phyloP scores from a whole-genome alignment of 1,140 invertebrate genomes.

The Diorhabda elongata region DNA sequence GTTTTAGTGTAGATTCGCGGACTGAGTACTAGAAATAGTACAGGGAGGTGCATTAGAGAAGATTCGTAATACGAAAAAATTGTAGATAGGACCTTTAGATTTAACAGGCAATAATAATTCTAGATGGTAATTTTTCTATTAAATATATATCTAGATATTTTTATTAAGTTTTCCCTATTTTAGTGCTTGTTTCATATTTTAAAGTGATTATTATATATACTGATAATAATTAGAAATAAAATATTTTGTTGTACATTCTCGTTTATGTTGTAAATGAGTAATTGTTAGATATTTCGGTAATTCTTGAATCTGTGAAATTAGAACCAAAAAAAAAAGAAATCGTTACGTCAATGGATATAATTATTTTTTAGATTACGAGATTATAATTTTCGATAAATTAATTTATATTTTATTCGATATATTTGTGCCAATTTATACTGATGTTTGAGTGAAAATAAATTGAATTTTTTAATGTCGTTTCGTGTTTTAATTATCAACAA shows the following conservation, averaged over 20 bases:
- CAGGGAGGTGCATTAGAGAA: not conserved
- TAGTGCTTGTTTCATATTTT: constrained; percentile 20
- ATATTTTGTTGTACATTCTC: constrained; percentile 21
- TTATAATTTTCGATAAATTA: constrained; percentile 9
- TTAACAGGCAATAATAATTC: not conserved
- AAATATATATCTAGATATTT: constrained; percentile 5
- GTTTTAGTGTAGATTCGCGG: too few relatives aligned
- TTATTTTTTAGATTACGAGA: constrained; percentile 16
- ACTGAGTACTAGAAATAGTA: too few relatives aligned
- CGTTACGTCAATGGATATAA: not conserved
- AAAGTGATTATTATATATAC: constrained; percentile 17
- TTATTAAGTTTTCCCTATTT: constrained; percentile 20
- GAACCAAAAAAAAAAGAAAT: constrained; percentile 16
- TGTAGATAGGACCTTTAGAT: not conserved
- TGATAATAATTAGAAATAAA: constrained; percentile 13
- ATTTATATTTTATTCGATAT: constrained; percentile 22
- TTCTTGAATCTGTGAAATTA: constrained; percentile 16
- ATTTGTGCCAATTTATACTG: constrained; percentile 34
- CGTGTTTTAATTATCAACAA: constrained; percentile 19
- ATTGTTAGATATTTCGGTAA: constrained; percentile 18
- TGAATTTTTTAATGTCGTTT: constrained; percentile 13
- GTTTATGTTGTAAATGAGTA: constrained; percentile 14
- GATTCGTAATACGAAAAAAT: not conserved
- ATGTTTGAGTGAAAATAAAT: constrained; percentile 25
- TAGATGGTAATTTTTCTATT: constrained; percentile 7